Percentiles rank a stretch among this genome's conserved stretches.
Evolutionary conservation across 2,113 vertebrate species (phyloP).

Genomic region (Glaucidium brasilianum): DNA sequence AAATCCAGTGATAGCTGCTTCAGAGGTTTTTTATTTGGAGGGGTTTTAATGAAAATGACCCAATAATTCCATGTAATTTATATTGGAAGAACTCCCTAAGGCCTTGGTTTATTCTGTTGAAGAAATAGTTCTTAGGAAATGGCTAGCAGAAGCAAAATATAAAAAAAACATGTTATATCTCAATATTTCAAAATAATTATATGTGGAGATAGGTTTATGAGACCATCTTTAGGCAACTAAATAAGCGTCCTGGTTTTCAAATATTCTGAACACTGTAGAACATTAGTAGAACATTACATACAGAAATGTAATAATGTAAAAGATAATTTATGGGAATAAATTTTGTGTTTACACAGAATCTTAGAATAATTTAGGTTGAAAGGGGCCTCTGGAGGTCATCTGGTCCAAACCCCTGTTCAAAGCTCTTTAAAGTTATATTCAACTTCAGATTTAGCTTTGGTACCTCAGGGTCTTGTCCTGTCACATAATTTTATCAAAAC

Average conservation of each 20-base stretch:
- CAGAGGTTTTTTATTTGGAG: neutral
- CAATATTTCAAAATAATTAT: neutral
- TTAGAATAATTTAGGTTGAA: neutral
- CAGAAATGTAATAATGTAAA: neutral
- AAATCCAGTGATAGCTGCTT: neutral
- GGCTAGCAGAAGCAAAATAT: neutral
- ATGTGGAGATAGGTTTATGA: neutral
- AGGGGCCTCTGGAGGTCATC: neutral
- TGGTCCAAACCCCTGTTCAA: neutral
- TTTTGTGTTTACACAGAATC: neutral
- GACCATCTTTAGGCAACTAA: neutral
- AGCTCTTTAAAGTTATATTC: neutral
- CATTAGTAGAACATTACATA: too few species aligned
- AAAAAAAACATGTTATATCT: neutral
- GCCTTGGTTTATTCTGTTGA: neutral
- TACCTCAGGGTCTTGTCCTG: neutral
- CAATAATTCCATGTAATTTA: neutral
- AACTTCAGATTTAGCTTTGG: neutral
- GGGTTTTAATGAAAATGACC: neutral
- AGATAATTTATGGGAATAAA: neutral
- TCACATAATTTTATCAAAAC: neutral
- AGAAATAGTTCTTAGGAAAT: neutral
- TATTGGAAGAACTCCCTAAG: neutral
- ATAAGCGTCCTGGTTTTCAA: neutral
- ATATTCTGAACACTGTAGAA: neutral